Base-by-base conservation (phyloP, 2,113 vertebrate species). In the Onychostruthus taczanowskii region DNA sequence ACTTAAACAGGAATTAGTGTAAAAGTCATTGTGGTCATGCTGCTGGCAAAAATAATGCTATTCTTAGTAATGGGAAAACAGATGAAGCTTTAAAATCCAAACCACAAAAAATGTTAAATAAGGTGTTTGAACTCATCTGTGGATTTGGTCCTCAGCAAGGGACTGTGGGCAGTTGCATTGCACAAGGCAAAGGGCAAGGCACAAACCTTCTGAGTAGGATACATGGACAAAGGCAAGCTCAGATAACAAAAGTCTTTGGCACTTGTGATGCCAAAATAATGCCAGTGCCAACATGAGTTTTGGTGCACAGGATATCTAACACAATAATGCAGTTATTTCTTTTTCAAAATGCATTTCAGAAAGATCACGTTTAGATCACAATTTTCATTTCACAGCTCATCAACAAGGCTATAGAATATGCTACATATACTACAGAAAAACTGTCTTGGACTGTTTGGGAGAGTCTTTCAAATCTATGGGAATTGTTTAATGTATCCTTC, bases 41-140 rank as follows among this genome's bases (percentile, higher is more conserved):
- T 94, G 63, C 47, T 93, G 94, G 92, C 75, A 94, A 94, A 94
- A 95, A 80, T 66, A 87, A 55, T 39, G 35, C 47, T 94, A 84
- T 88, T 59, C 82, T 89, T 95, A 91, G 84, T 80, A 93, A 88
- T 55, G 55, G 17, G 64, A 90, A 96, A 95, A 87, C 47, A 91
- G 93, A 95, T 44, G 46, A 83, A 85, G 15, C 30, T 90, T 90
- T 93, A 87, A 95, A 94, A 90, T 77, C 55, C 46, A 91, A 87
- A 82, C 93, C 86, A 84, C 80, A 79, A 68, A 91, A 94, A 82
- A 67, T 49, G 31, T 78, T 55, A 82, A 89, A 87, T 82, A 75
- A 87, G 37, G 81, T 87, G 26, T 69, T 82, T 92, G 41, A 49
- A 58, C 11, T 84, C 37, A 58, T 75, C 49, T 66, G 74, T 74